Conservation (phyloP, 2,888 invertebrate species). For the Drosophila anomalata region DNA sequence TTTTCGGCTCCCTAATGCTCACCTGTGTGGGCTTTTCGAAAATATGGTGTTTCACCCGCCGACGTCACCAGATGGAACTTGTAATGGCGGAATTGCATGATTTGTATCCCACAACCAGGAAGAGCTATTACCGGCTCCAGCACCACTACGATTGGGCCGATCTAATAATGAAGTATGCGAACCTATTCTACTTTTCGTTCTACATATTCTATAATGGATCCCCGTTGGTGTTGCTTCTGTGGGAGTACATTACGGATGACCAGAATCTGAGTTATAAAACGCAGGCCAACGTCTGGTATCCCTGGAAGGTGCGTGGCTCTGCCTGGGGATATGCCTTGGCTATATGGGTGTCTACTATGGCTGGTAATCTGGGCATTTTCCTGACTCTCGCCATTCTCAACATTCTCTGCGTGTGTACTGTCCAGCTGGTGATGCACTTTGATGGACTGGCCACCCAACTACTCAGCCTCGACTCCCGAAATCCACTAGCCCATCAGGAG, state of each 20-base stretch:
- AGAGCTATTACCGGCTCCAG: constrained; percentile 37
- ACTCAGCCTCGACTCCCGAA: constrained; percentile 50
- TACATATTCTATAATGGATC: constrained; percentile 62
- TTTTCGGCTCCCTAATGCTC: constrained; percentile 67
- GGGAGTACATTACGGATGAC: constrained; percentile 51
- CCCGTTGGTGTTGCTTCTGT: constrained; percentile 64
- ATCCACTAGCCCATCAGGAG: constrained; percentile 44
- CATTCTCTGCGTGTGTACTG: constrained; percentile 67
- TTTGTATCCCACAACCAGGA: constrained; percentile 16
- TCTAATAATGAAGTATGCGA: constrained; percentile 57
- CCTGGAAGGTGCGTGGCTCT: constrained; percentile 68
- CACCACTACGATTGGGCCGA: constrained; percentile 51
- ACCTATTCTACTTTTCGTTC: constrained; percentile 58
- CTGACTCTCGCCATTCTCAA: constrained; percentile 62
- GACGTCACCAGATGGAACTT: constrained; percentile 55
- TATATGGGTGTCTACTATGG: constrained; percentile 51
- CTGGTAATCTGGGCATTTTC: constrained; percentile 41
- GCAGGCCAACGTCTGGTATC: constrained; percentile 81
- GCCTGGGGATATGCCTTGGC: constrained; percentile 35
- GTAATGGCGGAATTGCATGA: constrained; percentile 53
- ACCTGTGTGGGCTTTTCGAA: constrained; percentile 62
- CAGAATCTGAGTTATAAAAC: constrained; percentile 54
- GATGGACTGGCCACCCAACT: constrained; percentile 63
- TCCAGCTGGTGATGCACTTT: constrained; percentile 72
- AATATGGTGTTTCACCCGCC: constrained; percentile 61